These are phyloP conservation scores for Melanaphis sacchari DNA, from an alignment of 1,140 invertebrate genomes.

Conservation along the genomic window DNA sequence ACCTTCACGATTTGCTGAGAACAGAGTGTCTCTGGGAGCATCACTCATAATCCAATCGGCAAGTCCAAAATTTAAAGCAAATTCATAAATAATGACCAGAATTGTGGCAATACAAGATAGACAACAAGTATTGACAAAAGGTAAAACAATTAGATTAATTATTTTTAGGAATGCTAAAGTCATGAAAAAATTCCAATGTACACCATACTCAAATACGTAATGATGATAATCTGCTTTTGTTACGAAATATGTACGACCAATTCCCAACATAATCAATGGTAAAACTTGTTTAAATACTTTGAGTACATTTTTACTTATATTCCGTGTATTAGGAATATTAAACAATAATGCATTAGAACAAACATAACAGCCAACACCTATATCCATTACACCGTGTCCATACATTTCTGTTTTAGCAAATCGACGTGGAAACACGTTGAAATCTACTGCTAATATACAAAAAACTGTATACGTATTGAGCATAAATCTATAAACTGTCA, in stretches of 20 bases:
- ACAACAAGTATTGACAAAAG: constrained; percentile 64
- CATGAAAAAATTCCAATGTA: constrained; percentile 97
- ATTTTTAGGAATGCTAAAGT: constrained; percentile 86
- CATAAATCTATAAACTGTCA: constrained; percentile 74
- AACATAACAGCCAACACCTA: constrained; percentile 90
- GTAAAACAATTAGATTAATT: constrained; percentile 70
- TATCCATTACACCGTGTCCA: constrained; percentile 93
- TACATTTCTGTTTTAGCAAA: constrained; percentile 87
- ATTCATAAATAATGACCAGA: constrained; percentile 75
- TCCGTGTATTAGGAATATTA: constrained; percentile 64
- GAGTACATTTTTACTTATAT: constrained; percentile 1
- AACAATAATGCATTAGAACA: constrained; percentile 84
- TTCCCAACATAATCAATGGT: constrained; percentile 75
- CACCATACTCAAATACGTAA: constrained; percentile 90
- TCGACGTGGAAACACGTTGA: constrained; percentile 80
- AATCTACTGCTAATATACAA: constrained; percentile 93
- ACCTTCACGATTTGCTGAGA: constrained; percentile 90
- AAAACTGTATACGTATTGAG: constrained; percentile 79
- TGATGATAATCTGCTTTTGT: constrained; percentile 80
- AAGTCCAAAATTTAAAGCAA: constrained; percentile 70
- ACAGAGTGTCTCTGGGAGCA: constrained; percentile 68
- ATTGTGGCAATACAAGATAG: constrained; percentile 66
- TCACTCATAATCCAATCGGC: constrained; percentile 77
- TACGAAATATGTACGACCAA: constrained; percentile 72
- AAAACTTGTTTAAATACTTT: constrained; percentile 60